These are phyloP conservation scores for Metridium senile DNA, from an alignment of 92 coral and sea anemone species.

Conservation along the genomic window DNA sequence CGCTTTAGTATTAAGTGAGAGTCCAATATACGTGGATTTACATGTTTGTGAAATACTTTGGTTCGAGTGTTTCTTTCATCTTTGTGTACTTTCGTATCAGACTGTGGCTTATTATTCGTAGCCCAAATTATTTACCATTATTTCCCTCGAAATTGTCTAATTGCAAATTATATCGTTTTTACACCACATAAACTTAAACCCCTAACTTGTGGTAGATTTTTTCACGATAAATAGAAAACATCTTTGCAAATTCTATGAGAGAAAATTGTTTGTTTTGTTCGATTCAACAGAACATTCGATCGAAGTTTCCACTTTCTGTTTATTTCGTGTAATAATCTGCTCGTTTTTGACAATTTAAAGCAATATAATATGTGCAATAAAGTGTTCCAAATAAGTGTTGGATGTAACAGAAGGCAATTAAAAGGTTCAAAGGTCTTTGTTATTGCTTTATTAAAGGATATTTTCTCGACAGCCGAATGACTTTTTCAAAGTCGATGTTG, in stretches of 20 bases:
- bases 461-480: neutral
- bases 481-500: neutral
- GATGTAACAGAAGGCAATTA: conserved; percentile 12
- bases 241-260: no score
- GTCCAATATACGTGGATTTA: conserved; percentile 4
- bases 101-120: no score
- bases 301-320: neutral
- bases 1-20: neutral
- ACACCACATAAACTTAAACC: neutral
- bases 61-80: neutral
- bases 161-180: neutral
- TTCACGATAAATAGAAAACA: no score
- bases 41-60: neutral
- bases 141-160: neutral
- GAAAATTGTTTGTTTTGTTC: conserved; percentile 1
- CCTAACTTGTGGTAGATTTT: no score
- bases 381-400: neutral
- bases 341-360: neutral
- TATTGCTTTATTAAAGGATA: conserved; percentile 5
- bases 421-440: conserved; percentile 13
- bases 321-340: neutral
- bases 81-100: no score
- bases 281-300: neutral
- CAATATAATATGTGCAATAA: neutral
- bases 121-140: neutral